Conservation (phyloP, 2,797 vertebrate genomes). For the Phoeniculus purpureus region DNA sequence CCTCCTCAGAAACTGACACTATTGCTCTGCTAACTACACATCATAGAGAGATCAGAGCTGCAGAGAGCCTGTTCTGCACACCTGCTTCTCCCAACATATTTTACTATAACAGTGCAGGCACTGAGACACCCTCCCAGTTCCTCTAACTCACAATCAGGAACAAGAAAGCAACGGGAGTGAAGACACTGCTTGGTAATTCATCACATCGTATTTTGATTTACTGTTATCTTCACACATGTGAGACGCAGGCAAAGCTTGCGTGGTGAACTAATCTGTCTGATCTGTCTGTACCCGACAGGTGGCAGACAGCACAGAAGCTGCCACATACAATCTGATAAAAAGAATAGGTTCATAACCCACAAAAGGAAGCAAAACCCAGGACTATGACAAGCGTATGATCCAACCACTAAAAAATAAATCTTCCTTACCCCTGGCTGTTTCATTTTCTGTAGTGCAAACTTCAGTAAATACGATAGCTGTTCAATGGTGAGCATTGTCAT, state of each 20-base stretch:
- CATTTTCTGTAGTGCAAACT: conserved; percentile 99
- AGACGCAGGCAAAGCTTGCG: neutral
- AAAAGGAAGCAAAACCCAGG: neutral
- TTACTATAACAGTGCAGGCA: neutral
- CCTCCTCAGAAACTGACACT: neutral
- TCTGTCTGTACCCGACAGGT: neutral
- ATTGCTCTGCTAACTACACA: neutral
- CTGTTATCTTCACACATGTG: neutral
- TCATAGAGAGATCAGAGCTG: neutral
- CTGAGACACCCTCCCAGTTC: neutral
- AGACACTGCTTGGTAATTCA: neutral
- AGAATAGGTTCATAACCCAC: neutral
- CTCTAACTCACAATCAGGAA: neutral
- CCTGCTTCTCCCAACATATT: neutral
- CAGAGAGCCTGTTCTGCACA: neutral
- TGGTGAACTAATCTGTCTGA: neutral
- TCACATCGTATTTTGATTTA: neutral
- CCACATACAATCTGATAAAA: neutral
- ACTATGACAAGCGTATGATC: neutral
- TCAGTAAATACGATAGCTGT: conserved; percentile 97
- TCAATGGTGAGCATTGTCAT: conserved; percentile 98
- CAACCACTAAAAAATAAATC: neutral
- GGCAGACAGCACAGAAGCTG: neutral
- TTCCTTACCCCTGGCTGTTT: conserved; percentile 96
- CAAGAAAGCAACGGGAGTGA: neutral